Percentiles rank a stretch among this genome's conserved stretches.
Evolutionary conservation across 2,888 invertebrate species (phyloP).

Genomic region (Bursaphelenchus okinawaensis): DNA sequence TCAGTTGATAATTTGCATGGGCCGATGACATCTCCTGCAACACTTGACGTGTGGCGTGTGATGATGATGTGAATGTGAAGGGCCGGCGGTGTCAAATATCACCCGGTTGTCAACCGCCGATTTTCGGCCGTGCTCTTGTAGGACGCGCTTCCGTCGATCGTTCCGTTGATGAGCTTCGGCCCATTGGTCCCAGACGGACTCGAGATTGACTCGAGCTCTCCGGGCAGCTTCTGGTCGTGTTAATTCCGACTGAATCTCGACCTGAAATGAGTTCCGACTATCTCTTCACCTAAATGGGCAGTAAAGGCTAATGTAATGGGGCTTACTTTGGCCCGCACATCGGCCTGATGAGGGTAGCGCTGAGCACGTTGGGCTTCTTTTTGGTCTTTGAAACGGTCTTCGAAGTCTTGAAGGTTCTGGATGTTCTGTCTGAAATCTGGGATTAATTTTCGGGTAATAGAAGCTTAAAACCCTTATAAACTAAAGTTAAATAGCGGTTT

Average conservation of each 20-base stretch:
- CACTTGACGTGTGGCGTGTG: slow-evolving; percentile 14
- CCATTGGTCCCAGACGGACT: slow-evolving; percentile 24
- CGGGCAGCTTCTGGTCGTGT: slow-evolving; percentile 6
- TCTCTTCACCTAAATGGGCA: too few species aligned
- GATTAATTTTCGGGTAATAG: too few species aligned
- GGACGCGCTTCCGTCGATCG: slow-evolving; percentile 25
- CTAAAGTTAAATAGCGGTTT: not conserved
- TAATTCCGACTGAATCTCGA: slow-evolving; percentile 12
- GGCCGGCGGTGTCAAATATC: not conserved
- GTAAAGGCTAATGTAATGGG: not conserved
- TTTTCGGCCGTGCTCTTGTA: slow-evolving; percentile 22
- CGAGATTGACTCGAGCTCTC: slow-evolving; percentile 1
- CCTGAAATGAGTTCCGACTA: too few species aligned
- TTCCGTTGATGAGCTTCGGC: slow-evolving; percentile 24
- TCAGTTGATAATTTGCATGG: slow-evolving; percentile 8
- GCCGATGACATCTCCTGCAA: slow-evolving; percentile 18
- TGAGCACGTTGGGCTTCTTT: slow-evolving; percentile 20
- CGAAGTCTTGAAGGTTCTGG: slow-evolving; percentile 39
- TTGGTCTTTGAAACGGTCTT: slow-evolving; percentile 33
- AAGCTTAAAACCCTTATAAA: too few species aligned
- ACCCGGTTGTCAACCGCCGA: not conserved
- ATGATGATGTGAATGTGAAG: not conserved
- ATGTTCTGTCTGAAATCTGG: slow-evolving; percentile 33
- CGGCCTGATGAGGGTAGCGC: slow-evolving; percentile 16
- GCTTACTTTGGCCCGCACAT: slow-evolving; percentile 15